Conservation (phyloP, 2,797 vertebrate genomes). For the Onychomys arenicola region DNA sequence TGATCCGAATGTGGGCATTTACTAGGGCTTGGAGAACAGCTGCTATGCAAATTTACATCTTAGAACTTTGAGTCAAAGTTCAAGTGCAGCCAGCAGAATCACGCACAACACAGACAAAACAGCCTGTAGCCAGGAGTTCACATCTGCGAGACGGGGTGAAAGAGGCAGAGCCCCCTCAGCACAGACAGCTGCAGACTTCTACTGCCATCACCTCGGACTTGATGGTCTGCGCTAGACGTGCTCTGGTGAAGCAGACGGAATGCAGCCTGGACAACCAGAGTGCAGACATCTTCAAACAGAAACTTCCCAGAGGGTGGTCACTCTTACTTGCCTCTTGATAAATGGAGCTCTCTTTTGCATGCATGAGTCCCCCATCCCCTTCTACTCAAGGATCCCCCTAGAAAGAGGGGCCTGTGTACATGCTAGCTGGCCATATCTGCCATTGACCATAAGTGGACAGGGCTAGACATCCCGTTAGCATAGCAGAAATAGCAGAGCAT, state of each 20-base stretch:
- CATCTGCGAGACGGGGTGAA: fast-evolving
- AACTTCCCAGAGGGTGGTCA: not conserved
- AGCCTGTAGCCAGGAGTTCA: not conserved
- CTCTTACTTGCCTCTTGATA: not conserved
- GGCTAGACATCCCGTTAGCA: not conserved
- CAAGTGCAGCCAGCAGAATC: not conserved
- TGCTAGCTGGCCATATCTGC: too few relatives aligned
- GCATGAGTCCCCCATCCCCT: not conserved
- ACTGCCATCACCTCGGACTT: not conserved
- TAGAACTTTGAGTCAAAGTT: not conserved
- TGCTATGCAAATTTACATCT: not conserved
- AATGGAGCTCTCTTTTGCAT: not conserved
- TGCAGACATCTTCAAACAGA: fast-evolving
- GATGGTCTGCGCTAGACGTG: too few relatives aligned
- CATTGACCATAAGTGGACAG: not conserved
- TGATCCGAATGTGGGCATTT: fast-evolving
- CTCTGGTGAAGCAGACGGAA: fast-evolving
- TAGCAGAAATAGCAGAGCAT: fast-evolving
- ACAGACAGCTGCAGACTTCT: fast-evolving
- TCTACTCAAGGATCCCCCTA: not conserved
- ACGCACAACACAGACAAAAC: fast-evolving
- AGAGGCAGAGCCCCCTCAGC: not conserved
- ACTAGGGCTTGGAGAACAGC: not conserved
- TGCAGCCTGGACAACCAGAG: fast-evolving
- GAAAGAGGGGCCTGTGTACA: not conserved